phyloP scores from a whole-genome alignment of 2,113 vertebrate genomes.

The Athene noctua region DNA sequence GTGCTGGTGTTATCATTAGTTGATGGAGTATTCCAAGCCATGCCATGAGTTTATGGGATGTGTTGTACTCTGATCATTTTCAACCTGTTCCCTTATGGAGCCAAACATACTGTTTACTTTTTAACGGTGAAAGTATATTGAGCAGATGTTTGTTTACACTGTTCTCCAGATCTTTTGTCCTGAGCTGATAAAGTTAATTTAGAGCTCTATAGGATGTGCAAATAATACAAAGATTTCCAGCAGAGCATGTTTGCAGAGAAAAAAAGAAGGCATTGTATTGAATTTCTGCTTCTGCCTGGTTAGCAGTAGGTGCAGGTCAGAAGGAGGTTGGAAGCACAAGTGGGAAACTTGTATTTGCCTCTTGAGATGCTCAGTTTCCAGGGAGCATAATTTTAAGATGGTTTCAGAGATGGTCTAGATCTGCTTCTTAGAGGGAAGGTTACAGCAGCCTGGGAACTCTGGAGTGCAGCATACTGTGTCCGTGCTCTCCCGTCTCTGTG shows the following conservation, averaged over 20 bases:
- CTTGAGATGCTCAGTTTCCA: neutral
- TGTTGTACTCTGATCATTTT: conserved; percentile 36
- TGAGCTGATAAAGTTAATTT: conserved; percentile 45
- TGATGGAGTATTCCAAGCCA: neutral
- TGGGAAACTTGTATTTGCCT: neutral
- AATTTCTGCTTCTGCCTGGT: neutral
- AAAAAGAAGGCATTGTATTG: neutral
- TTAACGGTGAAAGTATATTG: conserved; percentile 43
- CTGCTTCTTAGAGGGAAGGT: neutral
- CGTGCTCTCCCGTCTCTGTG: neutral
- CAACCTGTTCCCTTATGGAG: conserved; percentile 59
- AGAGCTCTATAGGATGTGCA: conserved; percentile 34
- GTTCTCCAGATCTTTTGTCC: conserved; percentile 57
- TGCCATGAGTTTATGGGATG: conserved; percentile 5
- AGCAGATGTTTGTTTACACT: conserved; percentile 65
- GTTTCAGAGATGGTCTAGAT: neutral
- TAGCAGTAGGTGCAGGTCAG: neutral
- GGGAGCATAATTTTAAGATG: neutral
- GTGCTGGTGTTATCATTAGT: neutral
- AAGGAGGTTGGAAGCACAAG: neutral
- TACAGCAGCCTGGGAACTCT: neutral
- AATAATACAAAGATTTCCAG: neutral
- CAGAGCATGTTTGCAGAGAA: neutral
- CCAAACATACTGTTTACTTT: conserved; percentile 44
- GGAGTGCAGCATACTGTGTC: neutral